Evolutionary conservation across 2,113 vertebrate species (phyloP).

Genomic region (Hyla sarda): DNA sequence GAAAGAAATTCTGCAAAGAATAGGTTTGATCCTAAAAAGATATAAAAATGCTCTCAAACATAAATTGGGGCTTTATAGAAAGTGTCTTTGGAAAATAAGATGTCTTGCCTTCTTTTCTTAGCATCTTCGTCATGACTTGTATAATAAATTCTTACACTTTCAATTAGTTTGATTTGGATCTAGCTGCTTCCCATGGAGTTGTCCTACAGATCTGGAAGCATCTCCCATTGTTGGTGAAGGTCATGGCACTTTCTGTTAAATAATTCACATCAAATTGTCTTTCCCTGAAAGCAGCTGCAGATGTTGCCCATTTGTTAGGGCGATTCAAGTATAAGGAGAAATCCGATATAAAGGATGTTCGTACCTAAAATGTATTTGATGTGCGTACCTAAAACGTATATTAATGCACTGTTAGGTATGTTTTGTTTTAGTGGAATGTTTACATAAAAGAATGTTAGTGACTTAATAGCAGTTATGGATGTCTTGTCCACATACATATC

Average conservation of each 20-base stretch:
- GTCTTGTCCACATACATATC: too few species aligned
- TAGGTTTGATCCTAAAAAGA: fast-evolving
- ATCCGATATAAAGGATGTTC: neutral
- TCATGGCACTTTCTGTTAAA: constrained; percentile 84
- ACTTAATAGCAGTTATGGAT: too few species aligned
- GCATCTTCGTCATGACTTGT: constrained; percentile 68
- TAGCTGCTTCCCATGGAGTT: constrained; percentile 79
- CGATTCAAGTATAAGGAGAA: constrained; percentile 34
- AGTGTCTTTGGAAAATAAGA: neutral
- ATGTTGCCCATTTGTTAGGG: constrained; percentile 73
- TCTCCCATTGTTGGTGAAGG: constrained; percentile 80
- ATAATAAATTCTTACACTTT: constrained; percentile 76
- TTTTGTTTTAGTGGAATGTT: neutral
- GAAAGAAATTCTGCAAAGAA: neutral
- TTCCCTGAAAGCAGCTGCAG: constrained; percentile 79
- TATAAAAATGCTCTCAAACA: constrained; percentile 22
- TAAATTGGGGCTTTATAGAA: neutral
- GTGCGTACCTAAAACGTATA: neutral
- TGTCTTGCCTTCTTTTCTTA: constrained; percentile 64
- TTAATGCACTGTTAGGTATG: neutral
- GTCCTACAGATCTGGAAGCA: constrained; percentile 76
- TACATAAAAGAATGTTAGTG: neutral
- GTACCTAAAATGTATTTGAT: neutral
- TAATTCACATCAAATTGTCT: constrained; percentile 86
- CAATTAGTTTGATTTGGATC: constrained; percentile 71